Evolutionary conservation across 64 coral and sea anemone species (phyloP), one percentile per base, ranked within the genome.

Genomic region (Pocillopora damicornis): DNA sequence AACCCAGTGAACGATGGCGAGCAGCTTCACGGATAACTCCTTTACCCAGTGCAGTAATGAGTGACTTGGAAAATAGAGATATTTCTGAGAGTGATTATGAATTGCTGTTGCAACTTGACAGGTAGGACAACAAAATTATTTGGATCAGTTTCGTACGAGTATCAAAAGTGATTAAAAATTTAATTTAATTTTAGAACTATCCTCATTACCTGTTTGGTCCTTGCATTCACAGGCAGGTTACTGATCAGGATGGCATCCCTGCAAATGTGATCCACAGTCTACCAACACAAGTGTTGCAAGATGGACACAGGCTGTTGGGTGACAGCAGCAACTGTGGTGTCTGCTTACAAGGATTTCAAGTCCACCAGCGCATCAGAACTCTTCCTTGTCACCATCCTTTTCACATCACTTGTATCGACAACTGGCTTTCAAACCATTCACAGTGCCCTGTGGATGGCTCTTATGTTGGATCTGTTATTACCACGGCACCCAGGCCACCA

Each of bases 41-140:
- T 12, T 76, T 99, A 3, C 97, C 97, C 74, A 87, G 79, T 88
- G 97, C 97, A 56, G 97, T 95, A 2, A 92, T 92, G 20, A 91
- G 37, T 45, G 86, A 91, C 64, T 77, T 99, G 5, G 90, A 95
- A 59, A 93, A 80, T n/a, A 67, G 97, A 26, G 97, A 99, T 17
- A 95, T 99, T 20, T 95, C 97, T 71, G 97, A 93, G 23, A 72
- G 74, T 26, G 97, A 99, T 78, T 99, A 99, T 59, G 91, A 95
- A 79, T 81, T 99, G 60, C 81, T 99, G 37, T 86, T 99, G 1
- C 97, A 99, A 74, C 88, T 99, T 59, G 97, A 99, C 88, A 92
- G 93, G 96, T 98, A 83, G 58, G 75, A 20, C 34, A 17, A 25
- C 5, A 60, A 37, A 87, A 51, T 7, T 4, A 51, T 51, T 51